Conservation (phyloP, 2,113 vertebrate genomes). For the Phalacrocorax aristotelis region DNA sequence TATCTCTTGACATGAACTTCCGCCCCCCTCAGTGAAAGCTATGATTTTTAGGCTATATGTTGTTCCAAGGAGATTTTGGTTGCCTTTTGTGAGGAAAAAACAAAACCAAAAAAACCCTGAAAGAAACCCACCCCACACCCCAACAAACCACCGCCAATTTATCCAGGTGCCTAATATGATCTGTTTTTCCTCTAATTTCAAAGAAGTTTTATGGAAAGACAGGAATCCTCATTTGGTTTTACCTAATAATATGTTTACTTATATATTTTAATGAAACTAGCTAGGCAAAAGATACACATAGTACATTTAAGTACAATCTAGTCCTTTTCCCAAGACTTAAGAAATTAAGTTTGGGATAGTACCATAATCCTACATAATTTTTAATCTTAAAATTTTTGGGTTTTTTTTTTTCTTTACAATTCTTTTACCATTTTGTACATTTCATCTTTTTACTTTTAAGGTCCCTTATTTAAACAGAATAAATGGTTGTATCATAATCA, state of each 20-base stretch:
- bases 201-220: background rate
- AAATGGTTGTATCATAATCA: background rate
- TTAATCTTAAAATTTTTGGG: background rate
- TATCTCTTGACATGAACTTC: background rate
- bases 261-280: background rate
- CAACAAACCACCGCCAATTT: background rate
- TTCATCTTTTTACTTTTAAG: background rate
- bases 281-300: background rate
- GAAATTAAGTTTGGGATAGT: background rate
- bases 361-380: background rate
- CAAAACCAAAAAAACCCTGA: background rate
- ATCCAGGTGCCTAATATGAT: background rate
- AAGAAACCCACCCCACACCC: fast-evolving
- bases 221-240: background rate
- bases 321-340: background rate
- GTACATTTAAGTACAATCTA: background rate
- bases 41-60: background rate
- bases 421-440: background rate
- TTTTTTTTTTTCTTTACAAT: background rate
- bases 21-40: background rate
- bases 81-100: background rate
- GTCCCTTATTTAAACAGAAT: background rate
- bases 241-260: background rate
- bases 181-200: background rate
- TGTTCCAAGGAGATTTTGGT: background rate